Percentiles rank a stretch among this genome's conserved stretches.
phyloP scores from a whole-genome alignment of 1,140 invertebrate species.

The Macrobrachium nipponense region DNA sequence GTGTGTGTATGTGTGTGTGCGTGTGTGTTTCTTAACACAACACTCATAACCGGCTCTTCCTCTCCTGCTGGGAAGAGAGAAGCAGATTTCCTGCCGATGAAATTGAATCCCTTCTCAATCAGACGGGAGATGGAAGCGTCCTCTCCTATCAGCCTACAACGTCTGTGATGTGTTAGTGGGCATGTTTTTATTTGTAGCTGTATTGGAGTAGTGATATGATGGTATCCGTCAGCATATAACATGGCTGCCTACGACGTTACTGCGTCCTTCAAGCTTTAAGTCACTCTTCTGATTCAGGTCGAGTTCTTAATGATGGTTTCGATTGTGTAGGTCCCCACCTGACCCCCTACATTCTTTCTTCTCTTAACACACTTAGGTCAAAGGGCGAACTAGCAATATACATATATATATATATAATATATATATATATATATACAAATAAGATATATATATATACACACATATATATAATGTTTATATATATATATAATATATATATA shows the following conservation, averaged over 20 bases:
- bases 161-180: neutral
- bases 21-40: neutral
- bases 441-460: constrained; percentile 28
- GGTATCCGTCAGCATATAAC: too few species aligned
- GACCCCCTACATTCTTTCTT: too few species aligned
- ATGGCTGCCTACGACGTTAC: too few species aligned
- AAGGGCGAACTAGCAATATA: neutral
- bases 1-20: neutral
- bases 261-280: too few species aligned
- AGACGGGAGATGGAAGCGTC: neutral
- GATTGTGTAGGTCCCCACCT: too few species aligned
- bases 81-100: too few species aligned
- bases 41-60: neutral
- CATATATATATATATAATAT: constrained; percentile 24
- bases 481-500: constrained; percentile 39
- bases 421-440: constrained; percentile 15
- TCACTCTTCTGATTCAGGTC: too few species aligned
- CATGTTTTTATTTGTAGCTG: neutral
- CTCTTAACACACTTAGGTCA: too few species aligned
- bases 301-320: too few species aligned
- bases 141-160: neutral
- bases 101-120: too few species aligned
- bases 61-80: neutral
- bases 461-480: constrained; percentile 28
- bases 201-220: neutral